Evolutionary conservation across 1,140 invertebrate species (phyloP).

Genomic region (Musca vetustissima): DNA sequence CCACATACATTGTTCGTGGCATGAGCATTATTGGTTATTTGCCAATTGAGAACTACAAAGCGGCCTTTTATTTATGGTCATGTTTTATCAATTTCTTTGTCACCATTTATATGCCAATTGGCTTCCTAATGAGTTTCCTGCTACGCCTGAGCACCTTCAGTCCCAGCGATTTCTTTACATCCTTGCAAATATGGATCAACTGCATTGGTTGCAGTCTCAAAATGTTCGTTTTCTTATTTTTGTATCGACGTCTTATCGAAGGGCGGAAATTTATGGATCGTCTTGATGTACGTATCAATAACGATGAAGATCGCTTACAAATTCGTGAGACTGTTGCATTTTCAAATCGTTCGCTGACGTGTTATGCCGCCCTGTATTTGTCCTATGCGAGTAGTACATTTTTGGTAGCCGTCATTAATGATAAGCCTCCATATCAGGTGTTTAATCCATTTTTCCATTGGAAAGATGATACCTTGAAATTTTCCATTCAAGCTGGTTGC

Average conservation of each 20-base stretch:
- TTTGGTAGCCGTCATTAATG: constrained; percentile 30
- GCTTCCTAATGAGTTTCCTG: constrained; percentile 34
- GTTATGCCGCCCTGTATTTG: constrained; percentile 26
- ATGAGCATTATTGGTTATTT: constrained; percentile 1
- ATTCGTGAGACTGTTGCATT: constrained; percentile 27
- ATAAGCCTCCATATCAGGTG: constrained; percentile 30
- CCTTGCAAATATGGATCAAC: constrained; percentile 35
- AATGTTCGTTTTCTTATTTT: constrained; percentile 28
- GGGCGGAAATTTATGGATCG: constrained; percentile 25
- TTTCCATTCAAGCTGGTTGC: constrained; percentile 31
- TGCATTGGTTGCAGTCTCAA: constrained; percentile 32
- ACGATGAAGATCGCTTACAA: constrained; percentile 17
- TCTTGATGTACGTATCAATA: no score
- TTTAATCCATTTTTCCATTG: no score
- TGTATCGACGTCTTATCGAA: constrained; percentile 19
- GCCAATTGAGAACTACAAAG: neutral
- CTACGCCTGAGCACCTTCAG: constrained; percentile 30
- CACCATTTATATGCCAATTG: constrained; percentile 32
- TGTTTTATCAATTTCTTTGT: constrained; percentile 7
- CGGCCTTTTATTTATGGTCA: constrained; percentile 15
- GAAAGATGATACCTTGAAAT: neutral
- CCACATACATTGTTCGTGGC: constrained; percentile 7
- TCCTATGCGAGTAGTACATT: constrained; percentile 29
- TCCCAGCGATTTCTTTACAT: no score
- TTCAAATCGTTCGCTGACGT: constrained; percentile 31